A percentile compares a stretch with the other conserved stretches of the same genome.
Evolutionary conservation across 2,113 vertebrate genomes (phyloP).

Genomic region (Phoxinus phoxinus): DNA sequence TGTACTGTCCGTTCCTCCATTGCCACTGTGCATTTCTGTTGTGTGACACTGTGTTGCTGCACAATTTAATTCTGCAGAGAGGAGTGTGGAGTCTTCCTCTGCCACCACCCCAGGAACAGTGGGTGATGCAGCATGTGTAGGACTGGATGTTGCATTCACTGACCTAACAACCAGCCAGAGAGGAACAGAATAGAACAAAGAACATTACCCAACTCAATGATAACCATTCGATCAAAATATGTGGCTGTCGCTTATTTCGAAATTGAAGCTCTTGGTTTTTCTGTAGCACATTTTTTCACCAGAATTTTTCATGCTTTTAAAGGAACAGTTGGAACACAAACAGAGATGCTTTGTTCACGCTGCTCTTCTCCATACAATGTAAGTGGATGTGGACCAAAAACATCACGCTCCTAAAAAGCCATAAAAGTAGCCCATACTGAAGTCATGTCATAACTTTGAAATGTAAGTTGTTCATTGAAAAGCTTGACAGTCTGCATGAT

Average conservation of each 20-base stretch:
- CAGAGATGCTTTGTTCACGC: background rate
- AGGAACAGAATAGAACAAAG: constrained; percentile 14
- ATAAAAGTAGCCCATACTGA: background rate
- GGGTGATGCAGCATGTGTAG: constrained; percentile 33
- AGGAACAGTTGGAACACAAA: background rate
- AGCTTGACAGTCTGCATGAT: background rate
- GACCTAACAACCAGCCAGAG: constrained; percentile 66
- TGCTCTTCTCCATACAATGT: background rate
- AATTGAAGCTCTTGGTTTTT: constrained; percentile 31
- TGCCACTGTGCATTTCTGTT: constrained; percentile 13
- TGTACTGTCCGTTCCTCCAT: background rate
- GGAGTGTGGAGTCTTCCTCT: constrained; percentile 64
- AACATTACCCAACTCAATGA: background rate
- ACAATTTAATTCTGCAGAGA: constrained; percentile 56
- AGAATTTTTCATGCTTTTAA: constrained; percentile 18
- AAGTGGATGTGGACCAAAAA: background rate
- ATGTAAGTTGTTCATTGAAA: background rate
- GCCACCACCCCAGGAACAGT: constrained; percentile 68
- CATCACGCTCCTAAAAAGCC: background rate
- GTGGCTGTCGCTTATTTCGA: background rate
- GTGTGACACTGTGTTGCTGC: constrained; percentile 34
- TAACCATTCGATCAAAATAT: background rate
- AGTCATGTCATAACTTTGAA: background rate
- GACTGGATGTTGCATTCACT: constrained; percentile 64
- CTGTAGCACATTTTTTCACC: background rate